Conservation (phyloP, 2,888 invertebrate genomes). For the Stenodera caucasica region DNA sequence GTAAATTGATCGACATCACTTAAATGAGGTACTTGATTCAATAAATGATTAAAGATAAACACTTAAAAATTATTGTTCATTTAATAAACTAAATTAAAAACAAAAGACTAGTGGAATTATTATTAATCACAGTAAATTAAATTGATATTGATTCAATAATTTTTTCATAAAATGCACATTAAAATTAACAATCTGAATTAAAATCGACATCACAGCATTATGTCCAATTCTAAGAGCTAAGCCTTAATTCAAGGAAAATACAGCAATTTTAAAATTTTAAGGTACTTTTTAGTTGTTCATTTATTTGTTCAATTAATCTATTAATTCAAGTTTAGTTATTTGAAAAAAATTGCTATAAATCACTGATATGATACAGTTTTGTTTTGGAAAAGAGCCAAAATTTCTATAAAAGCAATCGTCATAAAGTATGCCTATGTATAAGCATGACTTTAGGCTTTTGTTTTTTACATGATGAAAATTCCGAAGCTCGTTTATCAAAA, state of each 20-base stretch:
- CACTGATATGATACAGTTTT: conserved; percentile 12
- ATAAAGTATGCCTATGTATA: conserved; percentile 56
- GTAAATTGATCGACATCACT: neutral
- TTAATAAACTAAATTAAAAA: too few relatives aligned
- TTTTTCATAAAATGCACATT: neutral
- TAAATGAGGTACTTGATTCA: neutral
- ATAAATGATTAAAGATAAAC: neutral
- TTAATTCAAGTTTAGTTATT: neutral
- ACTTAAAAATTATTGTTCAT: neutral
- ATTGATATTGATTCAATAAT: too few relatives aligned
- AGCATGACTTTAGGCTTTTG: conserved; percentile 50
- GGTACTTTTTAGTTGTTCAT: conserved; percentile 8
- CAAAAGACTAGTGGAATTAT: neutral
- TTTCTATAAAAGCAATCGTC: conserved; percentile 40
- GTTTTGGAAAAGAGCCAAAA: conserved; percentile 13
- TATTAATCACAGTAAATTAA: conserved; percentile 7
- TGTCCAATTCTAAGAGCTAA: neutral
- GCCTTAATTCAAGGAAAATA: neutral
- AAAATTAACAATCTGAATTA: neutral
- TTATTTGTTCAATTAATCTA: neutral
- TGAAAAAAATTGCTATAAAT: conserved; percentile 2
- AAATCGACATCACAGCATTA: conserved; percentile 9
- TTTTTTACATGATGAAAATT: conserved; percentile 45
- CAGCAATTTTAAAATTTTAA: neutral
- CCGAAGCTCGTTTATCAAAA: conserved; percentile 37